Evolutionary conservation across 2,797 vertebrate genomes (phyloP), one percentile per base, ranked within the genome.

Genomic region (Lagocephalus sceleratus): DNA sequence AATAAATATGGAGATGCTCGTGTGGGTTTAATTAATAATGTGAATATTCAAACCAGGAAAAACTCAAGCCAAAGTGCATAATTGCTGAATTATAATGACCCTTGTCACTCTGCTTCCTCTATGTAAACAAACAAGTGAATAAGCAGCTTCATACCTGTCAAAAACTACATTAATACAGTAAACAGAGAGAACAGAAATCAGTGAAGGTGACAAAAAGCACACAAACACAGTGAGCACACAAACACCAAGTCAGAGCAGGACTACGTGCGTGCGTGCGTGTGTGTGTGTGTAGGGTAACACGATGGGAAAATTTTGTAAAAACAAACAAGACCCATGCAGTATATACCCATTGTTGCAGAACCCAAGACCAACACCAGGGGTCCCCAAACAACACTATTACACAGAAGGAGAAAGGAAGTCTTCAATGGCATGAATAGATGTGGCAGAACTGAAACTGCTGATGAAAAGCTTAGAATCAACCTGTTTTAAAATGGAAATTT

Each of bases 301-400:
- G 53, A 84, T 78, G 56, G 44, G 51, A 38, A 25, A 35, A n/a
- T 20, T 19, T 21, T 12, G 11, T 15, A 19, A 51, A 82, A 83
- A 66, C 81, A 90, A 85, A 87, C 84, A 89, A 92, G 89, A 91
- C 90, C 88, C 91, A 92, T 92, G 91, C 91, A 91, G 75, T 87
- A 87, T 87, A 89, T 92, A 92, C 91, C 91, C 88, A 88, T 89
- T 48, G 74, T 82, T 90, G 91, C 70, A 89, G 91, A 90, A 92
- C 89, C 89, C 79, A 87, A 78, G 89, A 90, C 64, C 90, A 89
- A 90, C 89, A 91, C 85, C 91, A 87, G 91, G 89, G 73, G 89
- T 79, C 87, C 76, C 86, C 87, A 90, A 83, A 91, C 83, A 86
- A 88, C 86, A 76, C 91, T 92, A 92, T 89, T 83, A 89, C 86